These are phyloP conservation scores for Oeneis ivallda DNA, from an alignment of 2,888 invertebrate genomes.

Conservation along the genomic window DNA sequence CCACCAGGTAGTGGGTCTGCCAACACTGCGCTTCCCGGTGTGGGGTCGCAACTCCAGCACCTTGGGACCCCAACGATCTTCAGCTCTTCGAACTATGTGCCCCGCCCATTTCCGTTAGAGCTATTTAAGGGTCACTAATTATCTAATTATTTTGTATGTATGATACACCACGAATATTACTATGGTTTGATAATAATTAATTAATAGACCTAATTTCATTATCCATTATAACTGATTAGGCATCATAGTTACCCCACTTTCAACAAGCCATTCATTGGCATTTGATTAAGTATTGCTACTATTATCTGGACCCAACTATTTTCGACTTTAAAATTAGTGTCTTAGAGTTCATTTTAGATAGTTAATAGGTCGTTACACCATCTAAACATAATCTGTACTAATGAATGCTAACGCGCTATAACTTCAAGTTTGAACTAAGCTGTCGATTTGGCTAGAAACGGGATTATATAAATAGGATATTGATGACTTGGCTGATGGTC, in stretches of 20 bases:
- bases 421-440: conserved; percentile 46
- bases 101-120: too few relatives aligned
- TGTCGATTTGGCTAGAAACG: conserved; percentile 47
- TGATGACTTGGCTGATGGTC: conserved; percentile 30
- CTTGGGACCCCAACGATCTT: too few relatives aligned
- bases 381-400: conserved; percentile 44
- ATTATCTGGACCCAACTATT: conserved; percentile 30
- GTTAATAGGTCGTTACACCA: conserved; percentile 20
- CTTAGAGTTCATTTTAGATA: conserved; percentile 29
- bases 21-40: too few relatives aligned
- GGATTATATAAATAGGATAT: conserved; percentile 38
- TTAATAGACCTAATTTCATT: background rate
- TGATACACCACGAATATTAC: too few relatives aligned
- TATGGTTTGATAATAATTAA: background rate
- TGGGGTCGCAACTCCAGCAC: too few relatives aligned
- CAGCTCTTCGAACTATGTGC: too few relatives aligned
- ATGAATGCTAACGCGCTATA: conserved; percentile 46
- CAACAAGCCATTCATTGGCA: conserved; percentile 42
- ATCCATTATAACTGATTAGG: conserved; percentile 15
- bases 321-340: background rate
- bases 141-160: too few relatives aligned
- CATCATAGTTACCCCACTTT: conserved; percentile 35
- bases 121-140: too few relatives aligned
- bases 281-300: conserved; percentile 46
- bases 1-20: too few relatives aligned